Evolutionary conservation across 2,113 vertebrate species (phyloP), one percentile per base, ranked within the genome.

Genomic region (Macrotis lagotis): DNA sequence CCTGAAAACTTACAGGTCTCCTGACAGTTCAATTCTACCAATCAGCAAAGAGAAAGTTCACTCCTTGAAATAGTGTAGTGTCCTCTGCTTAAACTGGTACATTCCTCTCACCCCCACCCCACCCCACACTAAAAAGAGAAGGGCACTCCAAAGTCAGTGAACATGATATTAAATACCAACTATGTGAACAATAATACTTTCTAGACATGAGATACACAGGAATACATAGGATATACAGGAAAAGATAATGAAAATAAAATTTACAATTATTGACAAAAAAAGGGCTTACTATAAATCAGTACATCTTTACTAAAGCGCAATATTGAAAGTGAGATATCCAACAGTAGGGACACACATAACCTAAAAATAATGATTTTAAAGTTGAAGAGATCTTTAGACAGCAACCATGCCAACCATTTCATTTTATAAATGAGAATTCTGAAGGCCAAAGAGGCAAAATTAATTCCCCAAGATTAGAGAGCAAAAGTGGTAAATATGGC

Each of bases 371-470:
- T 44, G 66, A 83, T 24, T 83, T 83, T 83, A 83, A 83, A 83
- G 66, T 19, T 44, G 5, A 44, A 44, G 19, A n/a, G 37, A 83
- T 19, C 66, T 83, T 83, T n/a, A 24, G 66, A 83, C 19, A 83
- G 44, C 44, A 83, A 0, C n/a, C 24, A 83, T 37, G n/a, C 6
- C 37, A 83, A 74, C 16, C 16, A 83, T 44, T 83, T 83, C 37
- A 83, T 44, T 83, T 83, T 83, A 83, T 83, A 83, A 83, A 83
- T 83, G 66, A 83, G 66, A 83, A 44, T 16, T 88, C 28, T 28
- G 7, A 95, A 90, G 25, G 93, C 92, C 89, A 88, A 95, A 96
- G 91, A 97, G 94, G 51, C 94, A 83, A 97, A 90, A 22, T 51
- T 91, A 53, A 90, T 25, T 91, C 47, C 14, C 59, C 92, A 31